These are phyloP conservation scores for Paramisgurnus dabryanus DNA, from an alignment of 2,113 vertebrate species.

Conservation along the genomic window DNA sequence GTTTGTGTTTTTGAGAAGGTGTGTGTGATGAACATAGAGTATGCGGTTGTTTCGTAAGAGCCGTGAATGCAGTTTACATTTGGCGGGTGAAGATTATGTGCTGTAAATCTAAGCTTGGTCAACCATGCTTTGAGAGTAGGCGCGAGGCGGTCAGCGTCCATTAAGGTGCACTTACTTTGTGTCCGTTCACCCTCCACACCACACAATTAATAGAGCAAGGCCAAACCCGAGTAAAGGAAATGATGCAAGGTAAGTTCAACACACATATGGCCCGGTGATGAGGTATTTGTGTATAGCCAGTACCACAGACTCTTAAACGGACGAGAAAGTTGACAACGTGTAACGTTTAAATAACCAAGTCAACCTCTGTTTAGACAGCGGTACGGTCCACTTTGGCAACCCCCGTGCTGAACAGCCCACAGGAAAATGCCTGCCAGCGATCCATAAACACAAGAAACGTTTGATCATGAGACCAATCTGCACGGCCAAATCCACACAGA, in stretches of 20 bases:
- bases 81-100: neutral
- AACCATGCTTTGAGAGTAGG: neutral
- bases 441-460: slow-evolving; percentile 40
- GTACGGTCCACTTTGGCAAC: slow-evolving; percentile 12
- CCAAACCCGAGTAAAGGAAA: slow-evolving; percentile 34
- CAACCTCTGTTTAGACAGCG: slow-evolving; percentile 36
- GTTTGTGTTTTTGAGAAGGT: neutral
- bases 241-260: slow-evolving; percentile 43
- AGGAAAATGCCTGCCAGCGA: slow-evolving; percentile 11
- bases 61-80: neutral
- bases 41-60: slow-evolving; percentile 11
- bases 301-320: slow-evolving; percentile 36
- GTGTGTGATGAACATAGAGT: neutral
- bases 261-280: slow-evolving; percentile 21
- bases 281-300: slow-evolving; percentile 27
- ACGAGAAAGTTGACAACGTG: neutral
- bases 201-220: slow-evolving; percentile 40
- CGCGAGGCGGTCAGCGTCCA: slow-evolving; percentile 50
- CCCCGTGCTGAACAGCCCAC: slow-evolving; percentile 1
- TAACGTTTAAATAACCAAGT: slow-evolving; percentile 16
- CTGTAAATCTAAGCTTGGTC: slow-evolving; percentile 36
- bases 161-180: slow-evolving; percentile 56
- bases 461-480: slow-evolving; percentile 41
- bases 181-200: slow-evolving; percentile 42
- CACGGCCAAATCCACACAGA: slow-evolving; percentile 44